Evolutionary conservation across 2,888 invertebrate species (phyloP).

Genomic region (Oxytorus armatus): DNA sequence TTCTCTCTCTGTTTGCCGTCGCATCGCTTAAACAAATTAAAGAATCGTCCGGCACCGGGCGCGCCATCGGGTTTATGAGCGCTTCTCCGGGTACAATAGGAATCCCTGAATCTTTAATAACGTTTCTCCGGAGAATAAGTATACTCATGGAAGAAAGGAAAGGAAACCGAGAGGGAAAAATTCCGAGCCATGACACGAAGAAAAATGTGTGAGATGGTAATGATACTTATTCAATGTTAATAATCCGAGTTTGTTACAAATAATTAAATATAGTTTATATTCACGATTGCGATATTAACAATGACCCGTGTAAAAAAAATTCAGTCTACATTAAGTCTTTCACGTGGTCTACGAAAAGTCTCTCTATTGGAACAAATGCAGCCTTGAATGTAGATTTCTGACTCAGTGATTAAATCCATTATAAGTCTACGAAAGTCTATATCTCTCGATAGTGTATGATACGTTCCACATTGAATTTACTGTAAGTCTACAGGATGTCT

Average conservation of each 20-base stretch:
- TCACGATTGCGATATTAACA: background rate
- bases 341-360: too few species aligned
- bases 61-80: conserved; percentile 76
- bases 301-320: too few species aligned
- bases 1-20: conserved; percentile 56
- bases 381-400: too few species aligned
- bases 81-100: conserved; percentile 71
- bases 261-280: background rate
- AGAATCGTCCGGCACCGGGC: conserved; percentile 78
- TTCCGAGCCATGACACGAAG: conserved; percentile 30
- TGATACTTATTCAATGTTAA: conserved; percentile 7
- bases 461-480: too few species aligned
- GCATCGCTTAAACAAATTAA: conserved; percentile 83
- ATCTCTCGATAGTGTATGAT: too few species aligned
- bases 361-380: too few species aligned
- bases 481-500: too few species aligned
- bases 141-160: conserved; percentile 35
- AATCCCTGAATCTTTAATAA: conserved; percentile 78
- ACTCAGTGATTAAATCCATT: too few species aligned
- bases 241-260: background rate
- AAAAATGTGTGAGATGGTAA: too few species aligned
- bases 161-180: conserved; percentile 25
- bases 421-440: too few species aligned
- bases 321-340: too few species aligned
- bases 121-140: conserved; percentile 72